A percentile compares a stretch with the other conserved stretches of the same genome.
phyloP scores from a whole-genome alignment of 2,888 invertebrate genomes.

The Vandiemenella viatica region DNA sequence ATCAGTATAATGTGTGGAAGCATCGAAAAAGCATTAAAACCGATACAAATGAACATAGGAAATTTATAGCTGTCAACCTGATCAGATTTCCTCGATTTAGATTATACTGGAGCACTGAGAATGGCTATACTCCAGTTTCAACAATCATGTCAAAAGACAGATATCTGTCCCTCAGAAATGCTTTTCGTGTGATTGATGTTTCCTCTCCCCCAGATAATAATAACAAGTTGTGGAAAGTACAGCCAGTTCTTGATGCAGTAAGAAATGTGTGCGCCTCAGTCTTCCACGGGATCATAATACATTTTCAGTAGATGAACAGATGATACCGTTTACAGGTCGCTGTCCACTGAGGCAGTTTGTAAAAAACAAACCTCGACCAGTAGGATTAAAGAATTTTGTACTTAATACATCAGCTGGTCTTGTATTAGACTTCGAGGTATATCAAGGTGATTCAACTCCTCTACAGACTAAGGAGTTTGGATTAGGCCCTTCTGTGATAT shows the following conservation, averaged over 20 bases:
- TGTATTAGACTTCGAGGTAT: constrained; percentile 20
- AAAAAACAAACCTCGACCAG: constrained; percentile 21
- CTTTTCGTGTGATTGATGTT: not conserved
- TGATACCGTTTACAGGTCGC: not conserved
- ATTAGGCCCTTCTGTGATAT: not conserved
- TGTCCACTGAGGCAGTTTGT: not conserved
- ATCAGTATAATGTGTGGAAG: too few relatives aligned
- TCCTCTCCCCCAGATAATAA: not conserved
- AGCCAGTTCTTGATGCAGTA: constrained; percentile 16
- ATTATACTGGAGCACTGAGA: not conserved
- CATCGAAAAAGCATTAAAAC: too few relatives aligned
- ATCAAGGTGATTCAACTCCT: constrained; percentile 18
- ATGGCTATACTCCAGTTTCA: not conserved
- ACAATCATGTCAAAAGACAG: not conserved
- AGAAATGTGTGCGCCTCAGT: constrained; percentile 12
- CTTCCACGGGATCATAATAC: too few relatives aligned
- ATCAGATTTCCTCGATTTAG: not conserved
- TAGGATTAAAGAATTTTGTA: constrained; percentile 25
- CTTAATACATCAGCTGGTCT: constrained; percentile 19
- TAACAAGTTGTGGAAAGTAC: constrained; percentile 15
- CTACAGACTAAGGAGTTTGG: not conserved
- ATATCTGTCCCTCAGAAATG: not conserved
- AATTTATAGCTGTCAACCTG: too few relatives aligned
- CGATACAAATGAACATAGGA: too few relatives aligned
- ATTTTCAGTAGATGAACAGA: not conserved